Evolutionary conservation across 2,113 vertebrate species (phyloP).

Genomic region (Mungos mungo): DNA sequence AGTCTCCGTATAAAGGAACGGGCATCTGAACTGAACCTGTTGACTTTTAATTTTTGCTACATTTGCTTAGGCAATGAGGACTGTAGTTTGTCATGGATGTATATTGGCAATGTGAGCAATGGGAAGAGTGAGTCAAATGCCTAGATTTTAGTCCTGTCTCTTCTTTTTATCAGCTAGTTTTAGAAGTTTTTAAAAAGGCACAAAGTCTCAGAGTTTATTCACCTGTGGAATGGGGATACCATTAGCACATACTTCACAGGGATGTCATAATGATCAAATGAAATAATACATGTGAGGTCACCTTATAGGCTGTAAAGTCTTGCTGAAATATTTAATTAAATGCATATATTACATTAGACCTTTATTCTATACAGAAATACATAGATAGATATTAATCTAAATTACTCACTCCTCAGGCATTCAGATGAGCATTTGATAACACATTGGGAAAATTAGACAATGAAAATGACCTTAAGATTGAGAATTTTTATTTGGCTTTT

Average conservation of each 20-base stretch:
- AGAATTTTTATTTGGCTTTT: background rate
- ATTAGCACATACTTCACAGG: background rate
- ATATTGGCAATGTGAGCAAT: too few relatives aligned
- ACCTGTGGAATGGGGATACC: background rate
- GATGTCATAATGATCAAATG: background rate
- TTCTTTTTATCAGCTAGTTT: background rate
- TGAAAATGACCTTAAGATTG: background rate
- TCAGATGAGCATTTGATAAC: conserved; percentile 13
- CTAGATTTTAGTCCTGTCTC: background rate
- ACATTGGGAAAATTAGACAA: background rate
- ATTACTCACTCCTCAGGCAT: background rate
- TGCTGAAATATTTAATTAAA: background rate
- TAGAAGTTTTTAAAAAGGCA: background rate
- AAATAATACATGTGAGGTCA: background rate
- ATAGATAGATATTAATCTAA: background rate
- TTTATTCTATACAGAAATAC: background rate
- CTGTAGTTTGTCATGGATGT: background rate
- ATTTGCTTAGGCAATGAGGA: background rate
- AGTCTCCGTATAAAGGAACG: background rate
- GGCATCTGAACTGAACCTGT: background rate
- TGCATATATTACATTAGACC: background rate
- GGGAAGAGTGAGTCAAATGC: background rate
- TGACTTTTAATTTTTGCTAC: background rate
- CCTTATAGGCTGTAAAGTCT: background rate
- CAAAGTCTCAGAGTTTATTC: background rate